Conservation (phyloP, 2,888 invertebrate species). For the Ptilodon capucinus region DNA sequence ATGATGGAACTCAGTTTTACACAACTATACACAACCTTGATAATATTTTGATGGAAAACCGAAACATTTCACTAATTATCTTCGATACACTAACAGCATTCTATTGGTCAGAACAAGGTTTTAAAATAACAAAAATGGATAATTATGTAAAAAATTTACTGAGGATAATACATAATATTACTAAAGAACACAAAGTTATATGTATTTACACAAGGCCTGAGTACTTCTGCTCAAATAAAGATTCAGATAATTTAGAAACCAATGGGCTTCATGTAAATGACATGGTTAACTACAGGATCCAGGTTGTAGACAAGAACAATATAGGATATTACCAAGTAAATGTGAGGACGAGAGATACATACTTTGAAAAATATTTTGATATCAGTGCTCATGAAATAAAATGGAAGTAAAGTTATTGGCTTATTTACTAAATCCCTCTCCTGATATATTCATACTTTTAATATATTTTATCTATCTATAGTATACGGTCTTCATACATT, state of each 20-base stretch:
- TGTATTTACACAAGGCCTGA: constrained; percentile 79
- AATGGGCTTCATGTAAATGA: constrained; percentile 44
- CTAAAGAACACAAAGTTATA: constrained; percentile 72
- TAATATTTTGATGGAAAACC: constrained; percentile 56
- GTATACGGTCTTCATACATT: too few species aligned
- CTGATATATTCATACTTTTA: background rate
- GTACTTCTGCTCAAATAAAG: constrained; percentile 73
- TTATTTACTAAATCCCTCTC: constrained; percentile 1
- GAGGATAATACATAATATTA: constrained; percentile 64
- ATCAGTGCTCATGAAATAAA: constrained; percentile 24
- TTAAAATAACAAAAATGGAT: constrained; percentile 75
- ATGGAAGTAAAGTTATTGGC: constrained; percentile 22
- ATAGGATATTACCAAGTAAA: constrained; percentile 19
- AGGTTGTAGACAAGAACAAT: constrained; percentile 31
- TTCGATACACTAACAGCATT: constrained; percentile 75
- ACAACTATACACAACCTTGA: constrained; percentile 70
- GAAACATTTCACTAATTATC: constrained; percentile 63
- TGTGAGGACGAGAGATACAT: constrained; percentile 26
- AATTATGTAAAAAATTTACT: constrained; percentile 71
- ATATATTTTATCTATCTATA: background rate
- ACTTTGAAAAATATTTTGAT: constrained; percentile 22
- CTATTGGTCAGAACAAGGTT: constrained; percentile 78
- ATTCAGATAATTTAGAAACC: constrained; percentile 44
- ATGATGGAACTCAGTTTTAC: constrained; percentile 67
- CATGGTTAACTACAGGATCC: constrained; percentile 62